phyloP scores from a whole-genome alignment of 2,888 invertebrate genomes.

The Schizaphis graminum region DNA sequence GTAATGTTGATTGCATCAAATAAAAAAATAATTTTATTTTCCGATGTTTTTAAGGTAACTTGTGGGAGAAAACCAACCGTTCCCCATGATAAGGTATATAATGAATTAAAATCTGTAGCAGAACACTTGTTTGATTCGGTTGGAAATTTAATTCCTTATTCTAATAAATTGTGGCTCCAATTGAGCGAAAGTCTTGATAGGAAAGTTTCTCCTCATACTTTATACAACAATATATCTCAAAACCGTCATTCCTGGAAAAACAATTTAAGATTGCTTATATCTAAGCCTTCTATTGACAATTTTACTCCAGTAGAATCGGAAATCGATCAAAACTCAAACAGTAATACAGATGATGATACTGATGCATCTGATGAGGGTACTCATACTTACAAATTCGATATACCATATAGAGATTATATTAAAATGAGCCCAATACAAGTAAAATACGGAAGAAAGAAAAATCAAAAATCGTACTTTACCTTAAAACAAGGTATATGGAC shows the following conservation, averaged over 20 bases:
- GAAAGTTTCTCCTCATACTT: background rate
- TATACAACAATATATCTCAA: background rate
- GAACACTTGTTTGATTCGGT: background rate
- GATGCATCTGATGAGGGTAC: background rate
- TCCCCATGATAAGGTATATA: background rate
- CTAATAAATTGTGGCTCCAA: background rate
- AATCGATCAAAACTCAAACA: background rate
- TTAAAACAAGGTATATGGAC: no score
- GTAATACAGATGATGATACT: background rate
- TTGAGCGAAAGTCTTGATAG: background rate
- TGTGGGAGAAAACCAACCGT: background rate
- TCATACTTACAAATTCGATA: background rate
- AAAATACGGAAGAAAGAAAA: background rate
- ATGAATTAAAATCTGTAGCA: slow-evolving; percentile 1
- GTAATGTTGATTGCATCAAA: no score
- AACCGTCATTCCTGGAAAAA: background rate
- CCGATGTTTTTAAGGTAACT: background rate
- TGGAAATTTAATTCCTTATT: background rate
- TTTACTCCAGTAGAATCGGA: background rate
- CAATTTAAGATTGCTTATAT: background rate
- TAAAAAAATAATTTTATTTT: no score
- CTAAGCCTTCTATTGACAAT: background rate
- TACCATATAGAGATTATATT: background rate
- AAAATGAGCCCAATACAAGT: background rate
- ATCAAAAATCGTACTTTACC: no score